Evolutionary conservation across 1,140 invertebrate genomes (phyloP).

Genomic region (Chrysopa pallens): DNA sequence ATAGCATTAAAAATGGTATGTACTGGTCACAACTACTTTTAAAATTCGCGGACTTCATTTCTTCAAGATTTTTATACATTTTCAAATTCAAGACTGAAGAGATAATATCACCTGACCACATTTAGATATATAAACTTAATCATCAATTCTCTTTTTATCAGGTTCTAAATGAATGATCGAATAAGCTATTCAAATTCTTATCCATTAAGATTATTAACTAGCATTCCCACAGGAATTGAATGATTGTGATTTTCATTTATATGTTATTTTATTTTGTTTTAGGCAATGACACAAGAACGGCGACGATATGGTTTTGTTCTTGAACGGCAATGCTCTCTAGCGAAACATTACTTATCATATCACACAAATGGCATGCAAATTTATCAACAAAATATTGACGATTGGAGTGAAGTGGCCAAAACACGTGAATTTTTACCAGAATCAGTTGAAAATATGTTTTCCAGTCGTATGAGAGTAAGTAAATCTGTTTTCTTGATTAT

Average conservation of each 20-base stretch:
- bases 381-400: constrained; percentile 64
- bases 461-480: constrained; percentile 48
- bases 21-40: too few relatives aligned
- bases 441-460: constrained; percentile 61
- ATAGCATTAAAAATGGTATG: too few relatives aligned
- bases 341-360: constrained; percentile 81
- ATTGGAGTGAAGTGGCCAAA: constrained; percentile 74
- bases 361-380: constrained; percentile 58
- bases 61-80: too few relatives aligned
- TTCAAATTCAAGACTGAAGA: too few relatives aligned
- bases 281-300: constrained; percentile 89
- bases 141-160: too few relatives aligned
- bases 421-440: constrained; percentile 69
- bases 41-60: too few relatives aligned
- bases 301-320: constrained; percentile 84
- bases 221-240: neutral
- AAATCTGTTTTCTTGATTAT: too few relatives aligned
- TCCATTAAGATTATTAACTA: too few relatives aligned
- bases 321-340: constrained; percentile 75
- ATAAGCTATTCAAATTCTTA: too few relatives aligned
- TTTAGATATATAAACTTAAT: too few relatives aligned
- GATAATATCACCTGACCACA: too few relatives aligned
- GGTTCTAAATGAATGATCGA: too few relatives aligned
- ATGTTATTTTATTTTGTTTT: constrained; percentile 12
- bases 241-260: neutral